Conservation (phyloP, 2,888 invertebrate genomes). For the Sympetrum striolatum region DNA sequence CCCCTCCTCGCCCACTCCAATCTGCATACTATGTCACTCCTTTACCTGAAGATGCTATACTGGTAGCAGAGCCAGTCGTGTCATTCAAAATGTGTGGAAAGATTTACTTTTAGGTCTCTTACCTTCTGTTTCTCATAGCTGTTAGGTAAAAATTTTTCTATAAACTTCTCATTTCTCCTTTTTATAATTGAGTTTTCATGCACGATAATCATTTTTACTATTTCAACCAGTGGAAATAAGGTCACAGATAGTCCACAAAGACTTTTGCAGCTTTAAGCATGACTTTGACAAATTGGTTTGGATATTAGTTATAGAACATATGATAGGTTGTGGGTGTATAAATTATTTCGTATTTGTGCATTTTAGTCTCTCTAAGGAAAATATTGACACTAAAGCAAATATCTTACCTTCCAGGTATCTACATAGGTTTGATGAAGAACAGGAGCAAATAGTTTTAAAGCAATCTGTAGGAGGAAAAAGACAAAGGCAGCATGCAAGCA, state of each 20-base stretch:
- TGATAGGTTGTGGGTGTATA: not conserved
- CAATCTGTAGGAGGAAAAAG: constrained; percentile 78
- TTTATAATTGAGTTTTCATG: not conserved
- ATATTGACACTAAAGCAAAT: not conserved
- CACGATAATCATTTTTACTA: not conserved
- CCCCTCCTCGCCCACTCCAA: no score
- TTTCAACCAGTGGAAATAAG: no score
- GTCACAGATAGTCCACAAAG: no score
- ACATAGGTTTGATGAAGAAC: constrained; percentile 75
- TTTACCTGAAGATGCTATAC: no score
- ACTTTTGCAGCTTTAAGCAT: no score
- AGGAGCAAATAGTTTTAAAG: constrained; percentile 79
- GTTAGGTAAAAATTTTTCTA: not conserved
- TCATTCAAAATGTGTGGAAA: no score
- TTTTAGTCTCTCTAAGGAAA: not conserved
- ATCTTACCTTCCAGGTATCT: constrained; percentile 61
- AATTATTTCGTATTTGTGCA: constrained; percentile 41
- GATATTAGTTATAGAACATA: no score
- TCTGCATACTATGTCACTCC: no score
- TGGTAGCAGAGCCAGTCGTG: no score
- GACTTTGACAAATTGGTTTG: no score
- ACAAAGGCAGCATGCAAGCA: constrained; percentile 78
- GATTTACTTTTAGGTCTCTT: no score
- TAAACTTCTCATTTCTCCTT: not conserved
- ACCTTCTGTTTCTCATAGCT: no score